These are phyloP conservation scores for Conchocele bisecta DNA, from an alignment of 2,888 invertebrate species.

Conservation along the genomic window DNA sequence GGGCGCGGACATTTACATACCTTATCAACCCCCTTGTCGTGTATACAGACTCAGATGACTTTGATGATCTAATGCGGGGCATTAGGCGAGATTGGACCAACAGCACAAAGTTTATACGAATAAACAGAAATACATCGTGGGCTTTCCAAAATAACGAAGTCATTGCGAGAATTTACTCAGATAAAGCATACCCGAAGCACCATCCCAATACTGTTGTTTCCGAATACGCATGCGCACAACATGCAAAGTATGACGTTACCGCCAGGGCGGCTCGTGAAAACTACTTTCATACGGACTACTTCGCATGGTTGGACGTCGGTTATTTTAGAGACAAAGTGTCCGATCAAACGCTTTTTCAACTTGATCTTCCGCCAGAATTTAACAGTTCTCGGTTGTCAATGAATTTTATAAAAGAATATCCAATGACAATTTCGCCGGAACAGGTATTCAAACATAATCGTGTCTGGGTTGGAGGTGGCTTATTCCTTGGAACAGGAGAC, in stretches of 20 bases:
- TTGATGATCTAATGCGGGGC: constrained; percentile 20
- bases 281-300: constrained; percentile 50
- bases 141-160: constrained; percentile 50
- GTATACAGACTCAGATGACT: constrained; percentile 53
- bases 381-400: constrained; percentile 16
- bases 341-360: constrained; percentile 26
- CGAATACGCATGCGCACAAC: constrained; percentile 58
- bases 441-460: constrained; percentile 49
- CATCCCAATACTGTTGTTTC: constrained; percentile 65
- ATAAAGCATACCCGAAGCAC: constrained; percentile 59
- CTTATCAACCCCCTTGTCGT: constrained; percentile 53
- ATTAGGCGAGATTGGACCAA: constrained; percentile 26
- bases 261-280: constrained; percentile 42
- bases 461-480: constrained; percentile 62
- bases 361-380: constrained; percentile 25
- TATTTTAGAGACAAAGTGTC: constrained; percentile 54
- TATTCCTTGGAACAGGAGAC: constrained; percentile 35
- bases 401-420: constrained; percentile 14
- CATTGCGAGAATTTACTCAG: constrained; percentile 38
- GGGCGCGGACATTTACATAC: constrained; percentile 38
- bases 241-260: constrained; percentile 61
- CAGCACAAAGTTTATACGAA: constrained; percentile 45
- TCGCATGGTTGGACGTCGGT: constrained; percentile 67
- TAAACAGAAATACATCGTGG: constrained; percentile 47
- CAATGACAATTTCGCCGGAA: constrained; percentile 4